These are phyloP conservation scores for Stenchaetothrips biformis DNA, from an alignment of 2,888 invertebrate species.

Conservation along the genomic window DNA sequence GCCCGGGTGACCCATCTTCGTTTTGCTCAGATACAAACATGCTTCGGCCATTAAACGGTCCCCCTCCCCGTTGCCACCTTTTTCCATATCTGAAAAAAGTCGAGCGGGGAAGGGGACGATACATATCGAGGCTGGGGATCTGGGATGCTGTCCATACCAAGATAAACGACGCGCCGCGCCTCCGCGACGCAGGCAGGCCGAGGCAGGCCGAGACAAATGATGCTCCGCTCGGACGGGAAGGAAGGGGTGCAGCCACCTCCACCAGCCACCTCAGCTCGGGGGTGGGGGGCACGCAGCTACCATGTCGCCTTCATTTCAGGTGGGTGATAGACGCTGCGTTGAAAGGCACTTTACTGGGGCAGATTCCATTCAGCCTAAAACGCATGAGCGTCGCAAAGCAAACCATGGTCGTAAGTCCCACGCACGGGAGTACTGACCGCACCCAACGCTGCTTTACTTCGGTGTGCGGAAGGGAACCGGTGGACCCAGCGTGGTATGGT, in stretches of 20 bases:
- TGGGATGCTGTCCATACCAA: conserved; percentile 22
- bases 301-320: too few species aligned
- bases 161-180: background rate
- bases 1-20: conserved; percentile 14
- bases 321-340: too few species aligned
- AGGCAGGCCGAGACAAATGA: conserved; percentile 7
- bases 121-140: background rate
- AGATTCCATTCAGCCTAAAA: too few species aligned
- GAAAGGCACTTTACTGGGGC: too few species aligned
- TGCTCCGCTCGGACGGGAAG: background rate
- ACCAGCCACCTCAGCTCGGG: too few species aligned
- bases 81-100: conserved; percentile 21
- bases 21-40: conserved; percentile 20
- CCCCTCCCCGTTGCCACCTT: conserved; percentile 6
- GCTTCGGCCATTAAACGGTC: conserved; percentile 1
- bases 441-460: too few species aligned
- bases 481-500: too few species aligned
- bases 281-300: too few species aligned
- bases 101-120: background rate
- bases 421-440: too few species aligned
- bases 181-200: background rate
- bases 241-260: background rate
- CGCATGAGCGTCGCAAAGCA: too few species aligned
- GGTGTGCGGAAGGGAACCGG: too few species aligned
- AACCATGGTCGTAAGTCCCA: too few species aligned